These are phyloP conservation scores for Tricholaema leucomelas DNA, from an alignment of 2,113 vertebrate species.

Conservation along the genomic window DNA sequence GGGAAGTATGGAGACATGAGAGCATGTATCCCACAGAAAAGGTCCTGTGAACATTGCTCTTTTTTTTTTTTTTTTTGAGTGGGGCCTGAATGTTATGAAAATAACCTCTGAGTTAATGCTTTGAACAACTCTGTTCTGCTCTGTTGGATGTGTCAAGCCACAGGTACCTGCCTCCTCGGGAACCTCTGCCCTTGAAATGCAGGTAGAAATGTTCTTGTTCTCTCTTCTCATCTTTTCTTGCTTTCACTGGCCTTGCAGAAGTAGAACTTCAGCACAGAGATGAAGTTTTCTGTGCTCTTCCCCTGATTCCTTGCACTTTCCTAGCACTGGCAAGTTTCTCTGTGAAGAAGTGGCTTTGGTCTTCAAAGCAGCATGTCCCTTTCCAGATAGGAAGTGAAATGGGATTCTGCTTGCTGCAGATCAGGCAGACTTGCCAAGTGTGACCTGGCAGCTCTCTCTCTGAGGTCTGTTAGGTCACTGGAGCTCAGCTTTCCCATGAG, in stretches of 20 bases:
- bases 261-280: background rate
- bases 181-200: slow-evolving; percentile 1
- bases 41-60: background rate
- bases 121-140: background rate
- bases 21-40: background rate
- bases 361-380: background rate
- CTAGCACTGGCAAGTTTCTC: background rate
- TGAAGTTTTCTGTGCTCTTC: background rate
- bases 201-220: background rate
- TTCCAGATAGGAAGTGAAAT: background rate
- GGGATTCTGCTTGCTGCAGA: background rate
- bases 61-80: background rate
- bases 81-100: background rate
- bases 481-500: slow-evolving; percentile 20
- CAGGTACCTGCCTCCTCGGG: background rate
- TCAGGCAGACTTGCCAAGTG: slow-evolving; percentile 4
- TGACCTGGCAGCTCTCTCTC: background rate
- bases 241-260: background rate
- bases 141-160: background rate
- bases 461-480: background rate
- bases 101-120: background rate
- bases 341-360: background rate
- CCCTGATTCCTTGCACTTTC: background rate
- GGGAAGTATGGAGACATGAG: background rate
- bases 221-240: background rate